A percentile compares a stretch with the other conserved stretches of the same genome.
Evolutionary conservation across 1,140 invertebrate genomes (phyloP).

Genomic region (Halesus radiatus): DNA sequence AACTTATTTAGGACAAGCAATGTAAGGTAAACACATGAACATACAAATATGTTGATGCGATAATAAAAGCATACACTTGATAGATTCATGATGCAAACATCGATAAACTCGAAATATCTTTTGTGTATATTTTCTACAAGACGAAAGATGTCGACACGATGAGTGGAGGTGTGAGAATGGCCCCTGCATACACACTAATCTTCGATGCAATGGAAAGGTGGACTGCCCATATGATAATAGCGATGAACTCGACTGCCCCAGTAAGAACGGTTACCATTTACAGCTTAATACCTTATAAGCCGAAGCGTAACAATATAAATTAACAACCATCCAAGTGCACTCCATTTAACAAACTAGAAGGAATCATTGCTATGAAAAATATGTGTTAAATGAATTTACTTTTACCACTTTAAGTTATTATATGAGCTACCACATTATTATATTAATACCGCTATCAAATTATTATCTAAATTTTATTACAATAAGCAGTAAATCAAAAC

Average conservation of each 20-base stretch:
- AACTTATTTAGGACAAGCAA: too few species aligned
- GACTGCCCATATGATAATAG: constrained; percentile 78
- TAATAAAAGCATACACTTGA: too few species aligned
- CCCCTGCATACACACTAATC: constrained; percentile 72
- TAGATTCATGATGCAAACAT: too few species aligned
- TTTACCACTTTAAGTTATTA: neutral
- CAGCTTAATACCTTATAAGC: neutral
- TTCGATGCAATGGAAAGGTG: constrained; percentile 73
- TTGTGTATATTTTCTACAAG: constrained; percentile 1
- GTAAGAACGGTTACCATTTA: constrained; percentile 58
- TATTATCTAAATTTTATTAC: too few species aligned
- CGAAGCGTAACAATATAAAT: neutral
- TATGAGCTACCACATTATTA: neutral
- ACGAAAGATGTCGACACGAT: constrained; percentile 60
- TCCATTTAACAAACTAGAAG: constrained; percentile 18
- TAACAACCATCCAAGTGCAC: constrained; percentile 12
- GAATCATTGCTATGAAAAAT: neutral
- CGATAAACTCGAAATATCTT: too few species aligned
- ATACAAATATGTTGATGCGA: too few species aligned
- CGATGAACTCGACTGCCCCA: constrained; percentile 78
- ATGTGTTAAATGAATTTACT: neutral
- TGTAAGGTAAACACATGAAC: too few species aligned
- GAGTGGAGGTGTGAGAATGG: constrained; percentile 78
- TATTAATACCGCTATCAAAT: neutral
- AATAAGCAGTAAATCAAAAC: too few species aligned